phyloP scores from a whole-genome alignment of 2,888 invertebrate genomes.

The Plebejus argus region DNA sequence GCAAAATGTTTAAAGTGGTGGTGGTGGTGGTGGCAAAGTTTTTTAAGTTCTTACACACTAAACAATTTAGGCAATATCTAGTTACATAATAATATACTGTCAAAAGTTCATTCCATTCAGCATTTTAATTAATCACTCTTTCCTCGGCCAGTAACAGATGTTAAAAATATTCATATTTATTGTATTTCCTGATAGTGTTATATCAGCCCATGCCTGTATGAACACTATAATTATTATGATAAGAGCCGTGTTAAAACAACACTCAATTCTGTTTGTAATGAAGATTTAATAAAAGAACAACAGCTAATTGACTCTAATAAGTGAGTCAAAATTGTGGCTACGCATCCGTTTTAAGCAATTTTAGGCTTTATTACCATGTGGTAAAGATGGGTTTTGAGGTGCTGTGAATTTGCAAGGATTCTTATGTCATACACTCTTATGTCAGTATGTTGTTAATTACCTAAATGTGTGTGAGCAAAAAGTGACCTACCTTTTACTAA shows the following conservation, averaged over 20 bases:
- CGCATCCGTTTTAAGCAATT: constrained; percentile 38
- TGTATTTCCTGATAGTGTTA: constrained; percentile 36
- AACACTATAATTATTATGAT: constrained; percentile 47
- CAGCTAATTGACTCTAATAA: constrained; percentile 68
- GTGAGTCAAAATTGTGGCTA: constrained; percentile 38
- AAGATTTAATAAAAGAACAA: constrained; percentile 7
- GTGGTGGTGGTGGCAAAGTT: too few species aligned
- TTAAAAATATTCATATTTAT: constrained; percentile 31
- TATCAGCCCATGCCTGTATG: constrained; percentile 46
- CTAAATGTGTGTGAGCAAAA: constrained; percentile 17
- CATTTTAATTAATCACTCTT: not conserved
- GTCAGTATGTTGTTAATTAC: not conserved
- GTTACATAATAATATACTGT: too few species aligned
- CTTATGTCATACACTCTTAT: constrained; percentile 37
- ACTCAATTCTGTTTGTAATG: not conserved
- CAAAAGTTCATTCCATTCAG: not conserved
- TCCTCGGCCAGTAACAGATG: not conserved
- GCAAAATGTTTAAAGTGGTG: too few species aligned
- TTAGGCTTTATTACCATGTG: constrained; percentile 47
- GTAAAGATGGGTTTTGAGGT: not conserved
- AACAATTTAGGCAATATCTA: too few species aligned
- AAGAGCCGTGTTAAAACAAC: constrained; percentile 40
- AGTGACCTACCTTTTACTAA: not conserved
- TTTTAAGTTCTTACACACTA: too few species aligned
- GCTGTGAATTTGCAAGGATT: constrained; percentile 20